These are phyloP conservation scores for Scaptodrosophila lebanonensis DNA, from an alignment of 1,140 invertebrate species.

Conservation along the genomic window DNA sequence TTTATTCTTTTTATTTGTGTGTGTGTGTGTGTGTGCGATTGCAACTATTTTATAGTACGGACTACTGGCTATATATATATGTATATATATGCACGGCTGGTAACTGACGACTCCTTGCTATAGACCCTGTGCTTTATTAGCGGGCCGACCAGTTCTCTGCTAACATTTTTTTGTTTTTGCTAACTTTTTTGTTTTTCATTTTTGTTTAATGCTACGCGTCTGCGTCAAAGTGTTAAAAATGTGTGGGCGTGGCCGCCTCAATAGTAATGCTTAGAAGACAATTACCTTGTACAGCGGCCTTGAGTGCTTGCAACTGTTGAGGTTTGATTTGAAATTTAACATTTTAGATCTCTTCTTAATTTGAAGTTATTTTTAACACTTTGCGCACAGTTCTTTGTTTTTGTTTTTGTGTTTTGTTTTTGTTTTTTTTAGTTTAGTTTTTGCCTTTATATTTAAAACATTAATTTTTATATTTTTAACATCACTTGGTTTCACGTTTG, in stretches of 20 bases:
- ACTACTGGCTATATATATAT: conserved; percentile 64
- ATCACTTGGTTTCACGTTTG: conserved; percentile 77
- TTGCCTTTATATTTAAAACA: conserved; percentile 42
- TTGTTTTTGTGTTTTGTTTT: conserved; percentile 35
- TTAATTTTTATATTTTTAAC: conserved; percentile 40
- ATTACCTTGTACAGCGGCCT: conserved; percentile 17
- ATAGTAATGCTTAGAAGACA: no score
- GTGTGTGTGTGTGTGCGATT: not conserved
- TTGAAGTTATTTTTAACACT: conserved; percentile 55
- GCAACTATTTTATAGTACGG: conserved; percentile 50
- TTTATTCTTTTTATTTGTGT: no score
- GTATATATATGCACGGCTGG: conserved; percentile 61
- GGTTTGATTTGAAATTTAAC: conserved; percentile 12
- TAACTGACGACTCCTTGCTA: conserved; percentile 56
- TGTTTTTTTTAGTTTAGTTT: conserved; percentile 42
- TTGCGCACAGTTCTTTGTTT: conserved; percentile 44
- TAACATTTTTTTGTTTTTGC: conserved; percentile 1
- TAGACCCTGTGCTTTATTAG: conserved; percentile 25
- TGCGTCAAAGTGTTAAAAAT: conserved; percentile 43
- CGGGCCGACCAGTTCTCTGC: conserved; percentile 8
- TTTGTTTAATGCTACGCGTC: conserved; percentile 24
- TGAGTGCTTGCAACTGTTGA: conserved; percentile 23
- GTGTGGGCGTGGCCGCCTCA: conserved; percentile 19
- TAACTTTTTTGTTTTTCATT: conserved; percentile 24
- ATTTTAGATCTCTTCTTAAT: conserved; percentile 32